Conservation (phyloP, 2,113 vertebrate genomes). For the Acinonyx jubatus region DNA sequence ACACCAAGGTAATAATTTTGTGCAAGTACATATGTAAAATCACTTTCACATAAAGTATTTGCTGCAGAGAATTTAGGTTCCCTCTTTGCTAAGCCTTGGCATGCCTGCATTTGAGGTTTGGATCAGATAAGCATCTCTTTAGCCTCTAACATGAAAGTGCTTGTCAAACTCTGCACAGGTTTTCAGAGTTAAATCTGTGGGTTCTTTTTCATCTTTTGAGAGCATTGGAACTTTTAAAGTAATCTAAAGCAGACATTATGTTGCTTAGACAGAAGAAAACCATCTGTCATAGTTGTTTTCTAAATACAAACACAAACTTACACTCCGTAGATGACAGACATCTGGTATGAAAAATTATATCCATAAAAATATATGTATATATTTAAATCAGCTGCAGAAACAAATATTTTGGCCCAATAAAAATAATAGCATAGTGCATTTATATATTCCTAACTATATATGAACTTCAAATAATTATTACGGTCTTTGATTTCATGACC, state of each 20-base stretch:
- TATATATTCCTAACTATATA: not conserved
- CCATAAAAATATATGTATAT: not conserved
- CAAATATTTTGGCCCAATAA: not conserved
- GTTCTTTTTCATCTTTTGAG: conserved; percentile 29
- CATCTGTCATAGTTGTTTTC: conserved; percentile 58
- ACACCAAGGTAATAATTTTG: not conserved
- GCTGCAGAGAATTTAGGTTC: not conserved
- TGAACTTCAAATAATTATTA: not conserved
- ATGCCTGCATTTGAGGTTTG: not conserved
- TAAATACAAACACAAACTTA: not conserved
- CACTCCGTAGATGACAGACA: conserved; percentile 8
- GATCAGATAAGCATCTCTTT: not conserved
- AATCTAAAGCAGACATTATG: not conserved
- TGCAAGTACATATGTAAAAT: not conserved
- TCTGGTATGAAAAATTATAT: conserved; percentile 8
- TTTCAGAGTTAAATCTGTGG: conserved; percentile 28
- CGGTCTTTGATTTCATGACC: not conserved
- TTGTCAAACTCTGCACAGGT: not conserved
- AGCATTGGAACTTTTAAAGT: conserved; percentile 50
- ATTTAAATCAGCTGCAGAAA: conserved; percentile 33
- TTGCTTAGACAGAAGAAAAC: conserved; percentile 50
- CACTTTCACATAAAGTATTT: not conserved
- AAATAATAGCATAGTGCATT: not conserved
- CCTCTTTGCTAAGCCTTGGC: not conserved
- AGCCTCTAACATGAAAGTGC: not conserved